Base-by-base conservation (phyloP, 2,797 vertebrate genomes). In the Anomalospiza imberbis region DNA sequence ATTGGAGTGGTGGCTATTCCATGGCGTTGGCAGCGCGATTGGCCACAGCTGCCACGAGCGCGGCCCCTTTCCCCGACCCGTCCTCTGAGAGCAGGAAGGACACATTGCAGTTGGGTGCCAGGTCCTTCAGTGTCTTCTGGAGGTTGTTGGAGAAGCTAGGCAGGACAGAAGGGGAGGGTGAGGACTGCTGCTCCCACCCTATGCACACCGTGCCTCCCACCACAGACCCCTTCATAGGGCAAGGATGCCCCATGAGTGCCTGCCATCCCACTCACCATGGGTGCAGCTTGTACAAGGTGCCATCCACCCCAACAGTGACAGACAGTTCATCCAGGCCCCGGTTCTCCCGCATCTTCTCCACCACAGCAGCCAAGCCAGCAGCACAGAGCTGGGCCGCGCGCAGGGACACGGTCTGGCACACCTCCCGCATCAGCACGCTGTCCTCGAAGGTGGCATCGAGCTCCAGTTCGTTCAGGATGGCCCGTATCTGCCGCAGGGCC, bases 221-320 rank as follows among this genome's bases (percentile, higher is more conserved):
- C 9, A 29, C 13, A 8, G 8, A 19, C 12, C 36, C 36, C 6
- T 66, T 60, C 13, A 0, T 2, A 32, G n/a, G 31, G 38, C 51
- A 42, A 31, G 16, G 70, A 25, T 61, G 36, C 22, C 20, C 2
- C 0, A 2, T 11, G 47, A 50, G 12, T 40, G n/a, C 60, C 45
- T 34, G 51, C 48, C 17, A 4, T n/a, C 51, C 47, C 76, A 96
- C 98, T 98, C 92, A 98, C 98, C 66, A 42, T 0, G 98, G 98
- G 55, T 98, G 98, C 81, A 98, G 63, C 84, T 98, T 98, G 94
- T 98, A 98, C 63, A 98, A 94, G 25, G 98, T 98, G 66, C 98
- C 98, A 0, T 98, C 98, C 48, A 98, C 98, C 2, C 98, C 98
- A 12, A 98, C 96, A 0, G 97, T 97, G 67, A 98, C 57, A 0